Conservation (phyloP, 2,113 vertebrate species). For the Phyllostomus discolor region DNA sequence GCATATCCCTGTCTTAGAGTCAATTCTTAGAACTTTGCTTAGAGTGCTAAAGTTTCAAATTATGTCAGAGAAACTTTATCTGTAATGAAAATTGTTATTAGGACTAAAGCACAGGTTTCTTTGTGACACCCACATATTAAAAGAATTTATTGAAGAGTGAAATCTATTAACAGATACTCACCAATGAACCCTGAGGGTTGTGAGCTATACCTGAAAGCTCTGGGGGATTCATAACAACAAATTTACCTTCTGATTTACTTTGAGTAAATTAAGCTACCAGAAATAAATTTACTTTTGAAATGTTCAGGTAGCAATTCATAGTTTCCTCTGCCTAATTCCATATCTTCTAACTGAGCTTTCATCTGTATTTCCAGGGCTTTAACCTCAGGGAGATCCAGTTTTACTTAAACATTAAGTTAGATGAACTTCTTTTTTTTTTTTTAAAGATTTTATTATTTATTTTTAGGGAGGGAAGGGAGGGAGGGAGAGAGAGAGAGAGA, state of each 20-base stretch:
- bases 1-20: not conserved
- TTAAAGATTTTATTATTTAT: too few relatives aligned
- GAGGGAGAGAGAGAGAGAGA: too few relatives aligned
- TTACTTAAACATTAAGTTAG: not conserved
- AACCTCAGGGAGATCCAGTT: not conserved
- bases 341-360: not conserved
- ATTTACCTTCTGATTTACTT: slow-evolving; percentile 2
- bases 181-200: not conserved
- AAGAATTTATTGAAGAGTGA: slow-evolving; percentile 22
- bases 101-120: not conserved
- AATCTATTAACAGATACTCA: not conserved
- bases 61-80: not conserved
- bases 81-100: not conserved
- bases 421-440: slow-evolving; percentile 51
- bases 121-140: not conserved
- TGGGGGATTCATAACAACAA: not conserved
- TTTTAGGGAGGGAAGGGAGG: too few relatives aligned
- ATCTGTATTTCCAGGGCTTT: not conserved
- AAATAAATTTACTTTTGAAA: slow-evolving; percentile 26
- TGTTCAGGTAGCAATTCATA: not conserved
- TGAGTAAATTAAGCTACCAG: not conserved
- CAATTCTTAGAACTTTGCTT: slow-evolving; percentile 25
- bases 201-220: not conserved
- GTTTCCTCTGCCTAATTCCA: not conserved
- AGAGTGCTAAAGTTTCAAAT: not conserved